Evolutionary conservation across 2,797 vertebrate genomes (phyloP), one percentile per base, ranked within the genome.

Genomic region (Percopsis omiscomaycus): DNA sequence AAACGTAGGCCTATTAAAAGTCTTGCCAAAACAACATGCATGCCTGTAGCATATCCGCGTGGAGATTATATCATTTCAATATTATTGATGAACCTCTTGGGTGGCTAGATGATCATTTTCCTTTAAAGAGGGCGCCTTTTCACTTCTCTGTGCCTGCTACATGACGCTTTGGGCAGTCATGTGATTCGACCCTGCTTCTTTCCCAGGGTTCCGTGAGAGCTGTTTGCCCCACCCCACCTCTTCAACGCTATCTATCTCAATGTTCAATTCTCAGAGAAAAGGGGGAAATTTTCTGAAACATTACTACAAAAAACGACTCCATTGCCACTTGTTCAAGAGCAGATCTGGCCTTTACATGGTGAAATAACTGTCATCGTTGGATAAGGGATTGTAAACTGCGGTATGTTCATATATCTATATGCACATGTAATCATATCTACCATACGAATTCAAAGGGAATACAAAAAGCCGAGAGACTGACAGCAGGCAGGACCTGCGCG

Each of bases 141-240:
- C 87, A 83, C 86, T 86, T 85, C 86, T 78, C 85, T 84, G 80
- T 81, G 82, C 85, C 85, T 78, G 79, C 81, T 86, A 86, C 86
- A 88, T 94, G 92, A 94, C 92, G 93, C 93, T 92, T 69, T 67
- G 75, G 88, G 85, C 78, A 80, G 84, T 95, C 94, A 95, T 91
- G 94, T 95, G 94, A 95, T 90, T 88, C 81, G 77, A 77, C 59
- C 80, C 84, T 84, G 85, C 82, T 88, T 75, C 85, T 90, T 93
- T 94, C 94, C 93, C 93, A 90, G 92, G 86, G 94, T 95, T 93
- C 95, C 93, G 91, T 89, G 92, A 89, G 94, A 89, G 92, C 89
- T 78, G 89, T 90, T 94, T 89, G 94, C 95, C 94, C 95, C 95
- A 94, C 94, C 95, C 93, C 93, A 89, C 89, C 92, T 91, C 88